Evolutionary conservation across 2,888 invertebrate species (phyloP).

Genomic region (Acanthococcus lagerstroemiae): DNA sequence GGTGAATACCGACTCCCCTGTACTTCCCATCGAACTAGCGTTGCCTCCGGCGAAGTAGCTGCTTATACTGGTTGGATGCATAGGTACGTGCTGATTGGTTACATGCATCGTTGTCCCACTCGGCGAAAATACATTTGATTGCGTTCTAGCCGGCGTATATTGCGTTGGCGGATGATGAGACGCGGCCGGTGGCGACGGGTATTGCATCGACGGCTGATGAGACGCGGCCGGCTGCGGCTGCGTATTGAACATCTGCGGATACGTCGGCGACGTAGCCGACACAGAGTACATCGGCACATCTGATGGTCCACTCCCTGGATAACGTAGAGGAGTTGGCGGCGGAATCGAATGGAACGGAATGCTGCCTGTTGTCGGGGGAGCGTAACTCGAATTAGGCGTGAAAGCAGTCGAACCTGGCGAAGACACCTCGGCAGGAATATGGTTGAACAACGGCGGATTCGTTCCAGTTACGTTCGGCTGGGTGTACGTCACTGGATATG

Average conservation of each 20-base stretch:
- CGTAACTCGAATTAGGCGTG: background rate
- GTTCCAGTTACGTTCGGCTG: no score
- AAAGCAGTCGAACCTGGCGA: background rate
- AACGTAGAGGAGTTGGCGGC: background rate
- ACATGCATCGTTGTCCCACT: background rate
- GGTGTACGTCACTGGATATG: no score
- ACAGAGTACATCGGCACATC: background rate
- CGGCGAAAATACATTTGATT: background rate
- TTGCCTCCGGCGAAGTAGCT: background rate
- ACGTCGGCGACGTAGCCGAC: no score
- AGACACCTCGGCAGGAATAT: no score
- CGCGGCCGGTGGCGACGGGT: background rate
- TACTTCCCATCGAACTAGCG: no score
- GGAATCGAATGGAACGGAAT: background rate
- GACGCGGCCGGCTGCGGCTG: background rate
- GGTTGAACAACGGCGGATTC: no score
- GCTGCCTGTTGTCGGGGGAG: background rate
- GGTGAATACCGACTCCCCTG: no score
- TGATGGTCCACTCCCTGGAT: background rate
- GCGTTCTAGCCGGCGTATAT: background rate
- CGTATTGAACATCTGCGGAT: background rate
- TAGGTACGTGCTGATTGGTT: no score
- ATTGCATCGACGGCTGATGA: no score
- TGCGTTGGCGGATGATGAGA: background rate
- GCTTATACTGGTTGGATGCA: background rate